phyloP scores from a whole-genome alignment of 1,140 invertebrate species.

The Tetramorium alpestre region DNA sequence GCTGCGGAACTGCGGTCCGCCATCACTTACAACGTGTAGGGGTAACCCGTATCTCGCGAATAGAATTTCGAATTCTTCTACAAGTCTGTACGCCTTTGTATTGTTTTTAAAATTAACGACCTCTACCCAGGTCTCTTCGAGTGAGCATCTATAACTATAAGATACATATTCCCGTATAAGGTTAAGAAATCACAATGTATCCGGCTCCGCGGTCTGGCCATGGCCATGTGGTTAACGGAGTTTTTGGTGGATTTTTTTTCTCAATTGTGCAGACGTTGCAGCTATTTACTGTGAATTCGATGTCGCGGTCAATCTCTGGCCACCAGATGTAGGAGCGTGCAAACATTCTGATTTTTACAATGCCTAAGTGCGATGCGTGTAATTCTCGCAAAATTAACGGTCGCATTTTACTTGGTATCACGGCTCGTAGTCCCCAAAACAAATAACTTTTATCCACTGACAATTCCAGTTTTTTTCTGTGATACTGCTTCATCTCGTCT shows the following conservation, averaged over 20 bases:
- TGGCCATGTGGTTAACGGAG: conserved; percentile 17
- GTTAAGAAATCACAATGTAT: conserved; percentile 49
- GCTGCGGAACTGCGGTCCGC: too few relatives aligned
- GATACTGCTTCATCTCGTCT: too few relatives aligned
- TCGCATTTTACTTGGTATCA: conserved; percentile 70
- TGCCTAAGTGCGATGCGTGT: conserved; percentile 82
- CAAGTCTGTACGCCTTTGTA: not conserved
- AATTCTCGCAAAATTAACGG: conserved; percentile 74
- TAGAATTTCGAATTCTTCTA: not conserved
- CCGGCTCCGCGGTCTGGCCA: not conserved
- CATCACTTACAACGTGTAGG: not conserved
- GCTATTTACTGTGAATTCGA: conserved; percentile 75
- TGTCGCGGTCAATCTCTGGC: too few relatives aligned
- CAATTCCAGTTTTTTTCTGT: not conserved
- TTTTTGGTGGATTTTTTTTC: conserved; percentile 15
- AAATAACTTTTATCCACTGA: conserved; percentile 57
- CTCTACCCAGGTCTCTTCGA: not conserved
- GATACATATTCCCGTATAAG: not conserved
- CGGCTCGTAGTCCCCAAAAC: conserved; percentile 71
- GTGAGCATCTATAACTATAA: not conserved
- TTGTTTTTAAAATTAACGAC: not conserved
- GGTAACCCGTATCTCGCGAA: not conserved
- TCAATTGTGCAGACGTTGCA: conserved; percentile 72
- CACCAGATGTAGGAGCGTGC: conserved; percentile 77
- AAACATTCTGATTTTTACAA: conserved; percentile 82